These are phyloP conservation scores for Upupa epops DNA, from an alignment of 2,113 vertebrate genomes.

Conservation along the genomic window DNA sequence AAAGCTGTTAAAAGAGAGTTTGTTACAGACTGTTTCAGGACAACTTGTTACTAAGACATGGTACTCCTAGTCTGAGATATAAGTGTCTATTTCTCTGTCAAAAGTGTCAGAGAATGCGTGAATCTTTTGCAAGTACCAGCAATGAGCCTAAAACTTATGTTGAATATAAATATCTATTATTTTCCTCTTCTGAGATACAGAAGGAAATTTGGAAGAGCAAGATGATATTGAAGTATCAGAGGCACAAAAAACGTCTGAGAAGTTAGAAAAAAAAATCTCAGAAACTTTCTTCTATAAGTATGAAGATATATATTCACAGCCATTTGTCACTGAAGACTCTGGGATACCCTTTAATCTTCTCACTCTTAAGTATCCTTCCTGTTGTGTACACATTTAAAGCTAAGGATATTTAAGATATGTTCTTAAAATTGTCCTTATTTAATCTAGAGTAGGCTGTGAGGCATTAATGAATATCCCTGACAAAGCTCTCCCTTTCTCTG, in stretches of 20 bases:
- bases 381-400: neutral
- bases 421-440: neutral
- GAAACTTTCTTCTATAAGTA: conserved; percentile 79
- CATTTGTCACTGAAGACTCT: conserved; percentile 76
- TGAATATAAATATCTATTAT: neutral
- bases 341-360: conserved; percentile 83
- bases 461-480: neutral
- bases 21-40: neutral
- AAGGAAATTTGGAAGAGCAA: neutral
- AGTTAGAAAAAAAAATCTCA: conserved; percentile 63
- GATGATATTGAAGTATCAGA: neutral
- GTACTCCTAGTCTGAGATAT: neutral
- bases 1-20: neutral
- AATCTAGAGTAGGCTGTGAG: neutral
- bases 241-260: neutral
- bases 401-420: neutral
- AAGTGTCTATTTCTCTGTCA: neutral
- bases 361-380: conserved; percentile 85
- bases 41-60: neutral
- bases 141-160: neutral
- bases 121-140: neutral
- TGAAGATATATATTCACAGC: conserved; percentile 76
- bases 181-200: conserved; percentile 8
- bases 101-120: neutral
- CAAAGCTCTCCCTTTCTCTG: neutral